Conservation (phyloP, 2,888 invertebrate genomes). For the Hofmannophila pseudospretella region DNA sequence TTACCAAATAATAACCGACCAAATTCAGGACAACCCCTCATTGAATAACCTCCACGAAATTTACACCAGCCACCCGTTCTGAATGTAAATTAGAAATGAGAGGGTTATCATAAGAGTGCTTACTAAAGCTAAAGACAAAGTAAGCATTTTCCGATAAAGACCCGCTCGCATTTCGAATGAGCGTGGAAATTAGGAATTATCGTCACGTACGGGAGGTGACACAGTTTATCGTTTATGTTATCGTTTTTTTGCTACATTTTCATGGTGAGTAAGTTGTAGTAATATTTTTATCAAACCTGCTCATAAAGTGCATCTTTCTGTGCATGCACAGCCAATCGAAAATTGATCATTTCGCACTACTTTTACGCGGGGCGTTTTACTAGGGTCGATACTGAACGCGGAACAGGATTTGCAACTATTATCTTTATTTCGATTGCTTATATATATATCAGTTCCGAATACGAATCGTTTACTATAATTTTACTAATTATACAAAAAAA, state of each 20-base stretch:
- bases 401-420: too few species aligned
- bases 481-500: too few species aligned
- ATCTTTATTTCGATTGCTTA: too few species aligned
- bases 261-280: too few species aligned
- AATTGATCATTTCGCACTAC: too few species aligned
- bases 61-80: slow-evolving; percentile 32
- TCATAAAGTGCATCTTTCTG: too few species aligned
- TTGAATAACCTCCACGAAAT: slow-evolving; percentile 19
- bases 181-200: slow-evolving; percentile 20
- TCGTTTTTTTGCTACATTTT: slow-evolving; percentile 28
- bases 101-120: slow-evolving; percentile 35
- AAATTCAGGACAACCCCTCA: slow-evolving; percentile 4
- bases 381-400: too few species aligned
- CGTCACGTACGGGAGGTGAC: slow-evolving; percentile 30
- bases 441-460: too few species aligned
- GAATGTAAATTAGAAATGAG: slow-evolving; percentile 35
- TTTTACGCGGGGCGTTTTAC: too few species aligned
- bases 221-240: slow-evolving; percentile 15
- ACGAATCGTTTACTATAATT: too few species aligned
- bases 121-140: slow-evolving; percentile 31
- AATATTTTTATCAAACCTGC: too few species aligned
- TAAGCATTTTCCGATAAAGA: slow-evolving; percentile 42
- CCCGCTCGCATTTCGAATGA: slow-evolving; percentile 27
- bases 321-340: too few species aligned
- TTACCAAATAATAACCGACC: slow-evolving; percentile 3